Evolutionary conservation across 2,113 vertebrate genomes (phyloP).

Genomic region (Tor tambroides): DNA sequence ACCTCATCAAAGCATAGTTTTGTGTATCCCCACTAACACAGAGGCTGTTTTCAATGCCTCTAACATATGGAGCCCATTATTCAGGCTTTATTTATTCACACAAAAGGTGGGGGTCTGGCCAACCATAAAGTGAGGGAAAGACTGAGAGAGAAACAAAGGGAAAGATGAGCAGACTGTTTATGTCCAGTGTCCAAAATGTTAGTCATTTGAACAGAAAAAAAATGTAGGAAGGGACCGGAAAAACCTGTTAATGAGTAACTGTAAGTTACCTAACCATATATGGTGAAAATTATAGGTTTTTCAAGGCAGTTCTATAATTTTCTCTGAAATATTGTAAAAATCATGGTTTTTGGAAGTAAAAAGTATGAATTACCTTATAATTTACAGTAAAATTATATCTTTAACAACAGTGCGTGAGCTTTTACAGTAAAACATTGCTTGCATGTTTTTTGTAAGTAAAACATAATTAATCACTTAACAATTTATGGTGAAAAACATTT

Average conservation of each 20-base stretch:
- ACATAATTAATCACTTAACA: no score
- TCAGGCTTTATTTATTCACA: constrained; percentile 25
- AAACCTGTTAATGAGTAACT: background rate
- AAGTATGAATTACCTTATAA: background rate
- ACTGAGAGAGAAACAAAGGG: background rate
- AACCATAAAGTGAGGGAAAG: background rate
- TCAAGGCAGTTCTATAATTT: background rate
- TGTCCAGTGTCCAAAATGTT: background rate
- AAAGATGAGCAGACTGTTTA: constrained; percentile 30
- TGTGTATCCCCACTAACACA: background rate
- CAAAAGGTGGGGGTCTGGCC: constrained; percentile 11
- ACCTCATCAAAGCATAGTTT: constrained; percentile 43
- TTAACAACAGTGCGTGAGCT: background rate
- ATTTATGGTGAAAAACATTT: no score
- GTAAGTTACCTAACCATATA: background rate
- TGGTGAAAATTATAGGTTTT: background rate
- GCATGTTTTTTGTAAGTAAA: background rate
- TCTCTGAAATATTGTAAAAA: background rate
- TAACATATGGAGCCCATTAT: constrained; percentile 9
- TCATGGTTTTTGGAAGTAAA: background rate
- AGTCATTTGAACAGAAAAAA: background rate
- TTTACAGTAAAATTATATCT: background rate
- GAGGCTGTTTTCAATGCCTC: background rate
- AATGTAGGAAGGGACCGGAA: background rate
- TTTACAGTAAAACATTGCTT: background rate